Conservation (phyloP, 1,140 invertebrate genomes). For the Bombus confusus region DNA sequence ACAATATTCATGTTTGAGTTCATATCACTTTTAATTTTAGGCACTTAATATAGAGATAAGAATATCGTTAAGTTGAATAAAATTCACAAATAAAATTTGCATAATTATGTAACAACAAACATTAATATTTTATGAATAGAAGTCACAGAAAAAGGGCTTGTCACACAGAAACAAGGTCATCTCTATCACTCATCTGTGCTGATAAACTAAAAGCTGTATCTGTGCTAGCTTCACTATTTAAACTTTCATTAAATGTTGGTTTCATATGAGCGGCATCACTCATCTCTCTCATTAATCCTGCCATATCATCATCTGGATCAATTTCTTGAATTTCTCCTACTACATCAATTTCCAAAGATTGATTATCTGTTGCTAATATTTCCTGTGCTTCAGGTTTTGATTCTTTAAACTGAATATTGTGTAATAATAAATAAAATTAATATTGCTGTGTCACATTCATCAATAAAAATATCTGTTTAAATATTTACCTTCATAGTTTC, state of each 20-base stretch:
- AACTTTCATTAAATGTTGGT: slow-evolving; percentile 75
- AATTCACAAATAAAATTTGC: slow-evolving; percentile 2
- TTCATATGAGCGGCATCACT: slow-evolving; percentile 77
- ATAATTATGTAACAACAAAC: slow-evolving; percentile 26
- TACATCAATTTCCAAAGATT: slow-evolving; percentile 76
- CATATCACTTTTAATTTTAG: not conserved
- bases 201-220: slow-evolving; percentile 80
- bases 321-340: slow-evolving; percentile 77
- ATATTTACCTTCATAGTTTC: slow-evolving; percentile 76
- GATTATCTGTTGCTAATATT: slow-evolving; percentile 53
- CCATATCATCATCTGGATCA: slow-evolving; percentile 81
- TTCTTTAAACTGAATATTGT: slow-evolving; percentile 73
- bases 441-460: slow-evolving; percentile 14
- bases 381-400: slow-evolving; percentile 57
- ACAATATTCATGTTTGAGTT: not conserved
- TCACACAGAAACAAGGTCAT: slow-evolving; percentile 75
- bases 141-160: slow-evolving; percentile 36
- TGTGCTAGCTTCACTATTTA: slow-evolving; percentile 80
- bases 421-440: slow-evolving; percentile 35
- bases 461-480: not conserved
- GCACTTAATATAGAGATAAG: slow-evolving; percentile 1
- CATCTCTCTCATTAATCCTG: slow-evolving; percentile 81
- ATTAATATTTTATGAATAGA: not conserved
- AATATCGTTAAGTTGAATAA: not conserved
- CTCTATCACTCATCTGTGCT: slow-evolving; percentile 79